phyloP scores from a whole-genome alignment of 2,113 vertebrate genomes.

The Gallinago paraguaiae region DNA sequence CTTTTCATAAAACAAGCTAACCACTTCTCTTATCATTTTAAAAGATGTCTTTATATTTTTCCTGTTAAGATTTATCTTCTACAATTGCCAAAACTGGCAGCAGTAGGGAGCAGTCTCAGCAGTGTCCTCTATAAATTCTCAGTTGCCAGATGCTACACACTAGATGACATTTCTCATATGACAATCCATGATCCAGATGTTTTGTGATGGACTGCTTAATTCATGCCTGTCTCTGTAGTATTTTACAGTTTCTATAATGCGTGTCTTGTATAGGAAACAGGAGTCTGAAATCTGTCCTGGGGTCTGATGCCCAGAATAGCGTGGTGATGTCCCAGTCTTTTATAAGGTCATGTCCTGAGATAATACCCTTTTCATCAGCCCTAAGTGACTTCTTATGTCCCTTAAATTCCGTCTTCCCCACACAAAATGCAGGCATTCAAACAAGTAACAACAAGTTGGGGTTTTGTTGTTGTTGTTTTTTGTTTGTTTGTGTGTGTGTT shows the following conservation, averaged over 20 bases:
- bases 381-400: not conserved
- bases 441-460: not conserved
- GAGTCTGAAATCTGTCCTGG: not conserved
- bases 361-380: not conserved
- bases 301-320: not conserved
- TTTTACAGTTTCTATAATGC: not conserved
- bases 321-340: not conserved
- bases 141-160: not conserved
- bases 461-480: no score
- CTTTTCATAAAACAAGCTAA: not conserved
- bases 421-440: not conserved
- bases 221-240: not conserved
- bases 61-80: not conserved
- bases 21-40: not conserved
- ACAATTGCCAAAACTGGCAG: not conserved
- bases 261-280: not conserved
- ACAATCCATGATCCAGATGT: not conserved
- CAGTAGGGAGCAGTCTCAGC: not conserved
- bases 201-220: not conserved
- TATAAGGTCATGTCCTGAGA: not conserved
- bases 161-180: not conserved
- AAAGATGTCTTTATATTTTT: not conserved
- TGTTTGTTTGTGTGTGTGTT: no score
- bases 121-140: not conserved
- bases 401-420: not conserved